A percentile compares a stretch with the other conserved stretches of the same genome.
phyloP scores from a whole-genome alignment of 2,797 vertebrate genomes.

The Hydrophis major region DNA sequence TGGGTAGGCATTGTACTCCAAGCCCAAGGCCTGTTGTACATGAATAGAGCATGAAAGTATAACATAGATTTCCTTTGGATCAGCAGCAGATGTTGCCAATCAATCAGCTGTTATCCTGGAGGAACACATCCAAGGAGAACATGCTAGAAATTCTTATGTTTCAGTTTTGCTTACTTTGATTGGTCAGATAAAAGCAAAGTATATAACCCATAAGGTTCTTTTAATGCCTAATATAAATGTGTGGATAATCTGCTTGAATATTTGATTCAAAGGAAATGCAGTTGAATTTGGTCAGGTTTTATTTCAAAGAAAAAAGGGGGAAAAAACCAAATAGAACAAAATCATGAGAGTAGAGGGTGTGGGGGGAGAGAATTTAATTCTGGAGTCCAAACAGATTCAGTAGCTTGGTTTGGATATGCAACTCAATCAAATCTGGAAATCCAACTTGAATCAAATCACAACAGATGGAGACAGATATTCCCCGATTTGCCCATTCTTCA shows the following conservation, averaged over 20 bases:
- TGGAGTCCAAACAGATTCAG: background rate
- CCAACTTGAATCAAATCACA: background rate
- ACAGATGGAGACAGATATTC: background rate
- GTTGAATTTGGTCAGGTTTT: background rate
- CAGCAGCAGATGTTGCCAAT: background rate
- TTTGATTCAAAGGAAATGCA: background rate
- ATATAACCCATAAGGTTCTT: background rate
- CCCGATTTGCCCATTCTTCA: background rate
- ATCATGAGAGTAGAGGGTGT: background rate
- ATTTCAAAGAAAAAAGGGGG: background rate
- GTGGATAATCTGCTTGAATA: background rate
- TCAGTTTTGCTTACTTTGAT: background rate
- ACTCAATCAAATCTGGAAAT: background rate
- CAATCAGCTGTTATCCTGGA: background rate
- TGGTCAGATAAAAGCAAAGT: background rate
- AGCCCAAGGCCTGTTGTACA: background rate
- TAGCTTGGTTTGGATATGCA: background rate
- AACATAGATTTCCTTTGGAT: background rate
- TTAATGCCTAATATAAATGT: background rate
- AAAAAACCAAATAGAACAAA: background rate
- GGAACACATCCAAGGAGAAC: background rate
- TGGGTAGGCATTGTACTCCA: background rate
- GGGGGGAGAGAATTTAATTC: background rate
- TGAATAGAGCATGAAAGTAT: background rate
- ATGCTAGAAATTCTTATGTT: background rate